Evolutionary conservation across 1,140 invertebrate genomes (phyloP).

Genomic region (Rhagoletis zephyria): DNA sequence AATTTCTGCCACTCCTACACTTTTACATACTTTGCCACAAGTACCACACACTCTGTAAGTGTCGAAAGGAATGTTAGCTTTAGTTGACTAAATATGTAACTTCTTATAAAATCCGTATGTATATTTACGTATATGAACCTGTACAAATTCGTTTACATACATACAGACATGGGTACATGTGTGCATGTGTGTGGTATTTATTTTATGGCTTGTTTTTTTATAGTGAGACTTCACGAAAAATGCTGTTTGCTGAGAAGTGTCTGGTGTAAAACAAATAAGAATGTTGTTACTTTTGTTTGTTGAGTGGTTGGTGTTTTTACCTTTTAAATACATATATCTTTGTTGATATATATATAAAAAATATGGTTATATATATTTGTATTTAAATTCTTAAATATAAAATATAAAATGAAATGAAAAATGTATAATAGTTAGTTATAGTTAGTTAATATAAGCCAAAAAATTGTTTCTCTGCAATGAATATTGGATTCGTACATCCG

Average conservation of each 20-base stretch:
- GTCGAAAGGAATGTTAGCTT: background rate
- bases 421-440: no score
- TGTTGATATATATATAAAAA: no score
- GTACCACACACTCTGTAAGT: background rate
- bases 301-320: background rate
- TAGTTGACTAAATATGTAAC: background rate
- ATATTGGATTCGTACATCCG: no score
- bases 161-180: background rate
- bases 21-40: background rate
- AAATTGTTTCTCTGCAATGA: no score
- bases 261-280: constrained; percentile 13
- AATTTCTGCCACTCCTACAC: background rate
- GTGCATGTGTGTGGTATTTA: constrained; percentile 16
- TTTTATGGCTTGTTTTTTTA: background rate
- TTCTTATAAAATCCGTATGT: background rate
- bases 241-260: background rate
- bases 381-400: no score
- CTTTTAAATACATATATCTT: no score
- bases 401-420: no score
- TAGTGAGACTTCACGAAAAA: background rate
- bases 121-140: no score
- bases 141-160: no score
- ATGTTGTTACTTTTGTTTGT: background rate
- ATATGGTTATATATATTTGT: no score
- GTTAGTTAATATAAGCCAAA: no score